These are phyloP conservation scores for Nephotettix cincticeps DNA, from an alignment of 1,140 invertebrate species.

Conservation along the genomic window DNA sequence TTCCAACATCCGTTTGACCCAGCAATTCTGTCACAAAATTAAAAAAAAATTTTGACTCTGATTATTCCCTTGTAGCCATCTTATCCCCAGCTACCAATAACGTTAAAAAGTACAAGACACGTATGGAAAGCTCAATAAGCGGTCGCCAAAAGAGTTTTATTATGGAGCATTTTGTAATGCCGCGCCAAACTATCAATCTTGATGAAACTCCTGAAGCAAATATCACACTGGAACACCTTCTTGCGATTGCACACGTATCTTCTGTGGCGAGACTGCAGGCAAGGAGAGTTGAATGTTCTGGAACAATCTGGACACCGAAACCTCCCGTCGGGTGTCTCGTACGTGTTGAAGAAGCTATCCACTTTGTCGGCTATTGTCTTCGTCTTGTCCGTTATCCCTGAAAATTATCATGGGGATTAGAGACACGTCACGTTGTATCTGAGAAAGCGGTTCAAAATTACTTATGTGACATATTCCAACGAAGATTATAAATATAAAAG, in stretches of 20 bases:
- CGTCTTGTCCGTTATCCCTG: background rate
- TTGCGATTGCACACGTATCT: conserved; percentile 51
- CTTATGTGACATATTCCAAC: no score
- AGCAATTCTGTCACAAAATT: no score
- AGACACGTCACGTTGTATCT: no score
- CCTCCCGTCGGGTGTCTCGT: conserved; percentile 1
- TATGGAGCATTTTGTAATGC: conserved; percentile 6
- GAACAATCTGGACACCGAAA: conserved; percentile 29
- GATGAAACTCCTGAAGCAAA: conserved; percentile 43
- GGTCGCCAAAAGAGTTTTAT: background rate
- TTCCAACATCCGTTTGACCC: no score
- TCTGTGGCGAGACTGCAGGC: conserved; percentile 36
- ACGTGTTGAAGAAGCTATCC: background rate
- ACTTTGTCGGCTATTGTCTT: conserved; percentile 1
- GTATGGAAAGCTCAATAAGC: no score
- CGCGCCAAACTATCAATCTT: conserved; percentile 12
- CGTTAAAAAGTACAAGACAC: no score
- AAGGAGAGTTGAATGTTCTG: conserved; percentile 39
- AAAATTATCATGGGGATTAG: no score
- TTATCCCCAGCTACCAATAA: no score
- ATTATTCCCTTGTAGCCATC: no score
- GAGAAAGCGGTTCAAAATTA: no score
- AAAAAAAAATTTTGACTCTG: no score
- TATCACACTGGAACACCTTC: conserved; percentile 50
- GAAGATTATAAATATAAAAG: no score